A percentile compares a stretch with the other conserved stretches of the same genome.
phyloP scores from a whole-genome alignment of 2,888 invertebrate genomes.

The Lasioglossum zephyrum region DNA sequence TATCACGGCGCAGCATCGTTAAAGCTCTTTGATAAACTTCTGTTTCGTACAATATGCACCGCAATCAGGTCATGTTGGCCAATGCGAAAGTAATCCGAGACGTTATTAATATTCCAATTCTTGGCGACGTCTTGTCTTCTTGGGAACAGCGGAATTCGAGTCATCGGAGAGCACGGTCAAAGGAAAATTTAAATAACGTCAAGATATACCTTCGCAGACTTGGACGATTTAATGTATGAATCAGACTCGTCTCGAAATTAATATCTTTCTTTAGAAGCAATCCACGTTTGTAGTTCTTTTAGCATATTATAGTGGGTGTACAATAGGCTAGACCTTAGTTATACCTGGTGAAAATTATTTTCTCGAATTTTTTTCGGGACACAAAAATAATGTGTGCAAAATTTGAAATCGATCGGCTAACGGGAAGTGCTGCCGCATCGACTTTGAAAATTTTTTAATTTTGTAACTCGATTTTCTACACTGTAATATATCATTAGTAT shows the following conservation, averaged over 20 bases:
- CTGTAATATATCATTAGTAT: too few relatives aligned
- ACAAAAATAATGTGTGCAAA: too few relatives aligned
- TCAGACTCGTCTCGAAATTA: not conserved
- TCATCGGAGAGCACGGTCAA: not conserved
- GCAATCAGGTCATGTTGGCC: constrained; percentile 50
- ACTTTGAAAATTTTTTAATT: too few relatives aligned
- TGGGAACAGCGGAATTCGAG: not conserved
- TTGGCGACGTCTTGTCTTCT: not conserved
- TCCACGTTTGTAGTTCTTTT: not conserved
- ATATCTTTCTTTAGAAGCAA: not conserved
- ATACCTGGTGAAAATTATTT: too few relatives aligned
- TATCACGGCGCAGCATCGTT: constrained; percentile 50
- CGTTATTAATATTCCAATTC: constrained; percentile 3
- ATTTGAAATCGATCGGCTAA: too few relatives aligned
- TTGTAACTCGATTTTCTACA: too few relatives aligned
- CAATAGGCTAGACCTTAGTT: too few relatives aligned
- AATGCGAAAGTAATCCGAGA: constrained; percentile 18
- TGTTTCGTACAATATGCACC: constrained; percentile 42
- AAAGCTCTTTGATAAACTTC: constrained; percentile 52
- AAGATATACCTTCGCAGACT: not conserved
- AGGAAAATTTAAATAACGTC: not conserved
- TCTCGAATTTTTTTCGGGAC: too few relatives aligned
- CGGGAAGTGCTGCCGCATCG: too few relatives aligned
- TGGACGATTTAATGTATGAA: not conserved
- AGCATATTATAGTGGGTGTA: too few relatives aligned